Base-by-base conservation (phyloP, 1,140 invertebrate genomes). In the Frieseomelitta varia region DNA sequence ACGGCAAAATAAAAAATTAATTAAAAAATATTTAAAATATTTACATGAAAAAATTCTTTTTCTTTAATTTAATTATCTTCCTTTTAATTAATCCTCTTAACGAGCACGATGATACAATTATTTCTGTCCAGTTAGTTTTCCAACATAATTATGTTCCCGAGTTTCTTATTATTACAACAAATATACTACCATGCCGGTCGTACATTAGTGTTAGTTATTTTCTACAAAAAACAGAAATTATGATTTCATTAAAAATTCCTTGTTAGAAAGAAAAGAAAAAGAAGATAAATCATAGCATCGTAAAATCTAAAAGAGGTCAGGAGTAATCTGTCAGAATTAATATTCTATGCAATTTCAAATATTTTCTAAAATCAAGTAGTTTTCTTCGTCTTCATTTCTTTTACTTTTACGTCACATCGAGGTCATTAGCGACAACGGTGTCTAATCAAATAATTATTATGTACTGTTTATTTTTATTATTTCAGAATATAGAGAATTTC, bases 401-500 rank as follows among this genome's bases (percentile, higher is more conserved):
- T n/a, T n/a, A n/a, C n/a, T n/a, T n/a, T n/a, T n/a, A n/a, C n/a
- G n/a, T n/a, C n/a, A n/a, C n/a, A n/a, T n/a, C n/a, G n/a, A n/a
- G n/a, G n/a, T n/a, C n/a, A n/a, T n/a, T n/a, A n/a, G n/a, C n/a
- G n/a, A n/a, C n/a, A n/a, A n/a, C n/a, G n/a, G n/a, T n/a, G n/a
- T n/a, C n/a, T n/a, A n/a, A n/a, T n/a, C n/a, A n/a, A n/a, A n/a
- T n/a, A n/a, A 10, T 1, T 6, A 30, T 61, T 21, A 24, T 1
- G 0, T 27, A n/a, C 17, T n/a, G 4, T n/a, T 1, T 1, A 19
- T 1, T 4, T 30, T 68, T 61, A 0, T 67, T 34, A 12, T 86
- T 89, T 63, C 2, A 89, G 87, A 76, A 76, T 1, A 27, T 61
- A 61, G n/a, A 76, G 0, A 77, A 85, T 68, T 68, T 47, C 17